phyloP scores from a whole-genome alignment of 2,113 vertebrate species.

The Oreocharis arfaki region DNA sequence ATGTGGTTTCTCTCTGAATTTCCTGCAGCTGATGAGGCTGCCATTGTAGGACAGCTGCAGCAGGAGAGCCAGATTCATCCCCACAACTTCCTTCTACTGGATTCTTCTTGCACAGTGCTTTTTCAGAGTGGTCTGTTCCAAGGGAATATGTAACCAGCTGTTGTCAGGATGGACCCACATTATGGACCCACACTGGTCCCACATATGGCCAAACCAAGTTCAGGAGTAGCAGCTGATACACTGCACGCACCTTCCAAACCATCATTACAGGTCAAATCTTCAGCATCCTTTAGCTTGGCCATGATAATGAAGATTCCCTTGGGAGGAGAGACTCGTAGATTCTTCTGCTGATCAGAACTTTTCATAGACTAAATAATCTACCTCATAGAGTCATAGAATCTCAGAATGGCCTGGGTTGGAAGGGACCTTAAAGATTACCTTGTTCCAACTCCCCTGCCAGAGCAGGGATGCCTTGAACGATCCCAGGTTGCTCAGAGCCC shows the following conservation, averaged over 20 bases:
- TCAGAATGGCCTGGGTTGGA: neutral
- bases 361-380: neutral
- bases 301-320: neutral
- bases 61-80: neutral
- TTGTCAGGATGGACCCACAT: neutral
- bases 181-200: neutral
- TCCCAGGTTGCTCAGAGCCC: rapidly evolving
- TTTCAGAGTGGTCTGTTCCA: neutral
- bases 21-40: neutral
- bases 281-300: neutral
- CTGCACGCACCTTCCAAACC: neutral
- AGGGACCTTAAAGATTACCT: neutral
- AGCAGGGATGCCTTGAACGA: neutral
- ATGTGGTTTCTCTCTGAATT: neutral
- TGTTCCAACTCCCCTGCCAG: rapidly evolving
- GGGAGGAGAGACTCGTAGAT: neutral
- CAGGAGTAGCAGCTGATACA: neutral
- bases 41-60: neutral
- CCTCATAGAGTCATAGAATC: neutral
- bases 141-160: neutral
- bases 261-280: neutral
- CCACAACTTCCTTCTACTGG: neutral
- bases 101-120: neutral
- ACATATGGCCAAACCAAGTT: rapidly evolving
- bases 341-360: neutral